Base-by-base conservation (phyloP, 2,113 vertebrate species). In the Pomatostomus ruficeps region DNA sequence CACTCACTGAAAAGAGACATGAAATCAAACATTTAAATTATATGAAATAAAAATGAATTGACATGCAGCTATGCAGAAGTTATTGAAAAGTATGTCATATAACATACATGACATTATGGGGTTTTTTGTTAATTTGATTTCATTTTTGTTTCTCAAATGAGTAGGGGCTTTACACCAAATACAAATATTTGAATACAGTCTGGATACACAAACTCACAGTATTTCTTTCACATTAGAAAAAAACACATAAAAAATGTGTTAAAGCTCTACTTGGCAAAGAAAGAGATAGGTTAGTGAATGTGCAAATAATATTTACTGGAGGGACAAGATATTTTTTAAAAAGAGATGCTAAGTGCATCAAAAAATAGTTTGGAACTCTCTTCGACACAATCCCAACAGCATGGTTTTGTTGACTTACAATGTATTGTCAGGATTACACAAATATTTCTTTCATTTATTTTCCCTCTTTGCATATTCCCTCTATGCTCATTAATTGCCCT, bases 391-490 rank as follows among this genome's bases (percentile, higher is more conserved):
- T 97, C 94, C 88, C 79, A 97, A 85, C 54, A 91, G 76, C n/a
- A 65, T 82, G 25, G 38, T 95, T 96, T 92, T 96, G 57, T 97
- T 94, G 59, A 92, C 61, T 89, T 85, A 85, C 46, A 77, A 7
- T 54, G 49, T 73, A 45, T 26, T 71, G 68, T 58, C 7, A 74
- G 45, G 57, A 96, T 93, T 95, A 66, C 36, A 93, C 29, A 97
- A 96, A 97, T 96, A 95, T 94, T 90, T 93, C 43, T 93, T 86
- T 93, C 95, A 96, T 96, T 96, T 88, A 79, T 95, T 96, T 97
- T 95, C 89, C 67, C 71, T 75, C 58, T 81, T 86, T 85, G 52
- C 45, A 33, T 92, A 89, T 91, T 93, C 91, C 77, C 95, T 79
- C 42, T 85, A 85, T 33, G 9, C 42, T 91, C 33, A 68, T 87